Conservation (phyloP, 2,888 invertebrate genomes). For the Osedax frankpressi region DNA sequence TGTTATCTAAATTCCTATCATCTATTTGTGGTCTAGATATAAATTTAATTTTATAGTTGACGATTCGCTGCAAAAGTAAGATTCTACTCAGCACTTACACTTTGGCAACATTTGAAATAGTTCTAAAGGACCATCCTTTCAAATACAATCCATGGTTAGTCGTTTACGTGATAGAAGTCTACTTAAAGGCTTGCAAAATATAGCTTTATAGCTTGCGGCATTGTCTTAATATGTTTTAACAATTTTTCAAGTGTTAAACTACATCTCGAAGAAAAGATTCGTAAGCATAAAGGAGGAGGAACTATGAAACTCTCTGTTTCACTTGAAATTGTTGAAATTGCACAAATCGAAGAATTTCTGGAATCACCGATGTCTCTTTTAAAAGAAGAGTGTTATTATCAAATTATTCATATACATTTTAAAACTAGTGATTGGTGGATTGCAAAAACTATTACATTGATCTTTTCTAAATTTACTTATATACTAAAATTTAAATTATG, state of each 20-base stretch:
- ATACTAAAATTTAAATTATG: too few relatives aligned
- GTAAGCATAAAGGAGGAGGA: conserved; percentile 14
- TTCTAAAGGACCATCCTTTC: conserved; percentile 48
- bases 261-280: conserved; percentile 42
- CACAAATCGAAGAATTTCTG: not conserved
- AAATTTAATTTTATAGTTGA: not conserved
- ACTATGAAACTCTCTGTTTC: not conserved
- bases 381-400: not conserved
- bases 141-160: conserved; percentile 47
- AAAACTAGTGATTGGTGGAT: too few relatives aligned
- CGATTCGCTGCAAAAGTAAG: conserved; percentile 46
- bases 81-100: conserved; percentile 50
- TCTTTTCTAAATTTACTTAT: too few relatives aligned
- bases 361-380: not conserved
- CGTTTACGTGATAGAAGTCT: too few relatives aligned
- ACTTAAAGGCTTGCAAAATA: too few relatives aligned
- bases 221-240: not conserved
- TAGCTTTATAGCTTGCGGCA: too few relatives aligned
- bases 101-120: conserved; percentile 48
- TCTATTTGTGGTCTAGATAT: too few relatives aligned
- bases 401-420: too few relatives aligned
- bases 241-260: conserved; percentile 46
- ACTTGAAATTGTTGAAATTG: not conserved
- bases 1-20: too few relatives aligned
- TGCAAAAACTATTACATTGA: too few relatives aligned